Conservation (phyloP, 2,888 invertebrate genomes). For the Germaria angustata region DNA sequence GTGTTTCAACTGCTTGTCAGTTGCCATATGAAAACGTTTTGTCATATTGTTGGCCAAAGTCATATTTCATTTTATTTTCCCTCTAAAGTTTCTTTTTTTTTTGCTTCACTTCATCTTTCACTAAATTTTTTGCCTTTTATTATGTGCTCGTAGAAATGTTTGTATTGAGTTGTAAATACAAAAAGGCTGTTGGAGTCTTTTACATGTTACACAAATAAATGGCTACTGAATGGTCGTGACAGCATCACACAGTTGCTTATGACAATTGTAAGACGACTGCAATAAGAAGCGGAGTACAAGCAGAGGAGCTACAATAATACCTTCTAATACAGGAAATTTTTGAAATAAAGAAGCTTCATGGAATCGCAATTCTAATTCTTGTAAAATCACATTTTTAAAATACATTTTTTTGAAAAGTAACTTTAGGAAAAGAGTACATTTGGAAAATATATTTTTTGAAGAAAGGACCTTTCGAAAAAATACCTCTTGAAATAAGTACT, state of each 20-base stretch:
- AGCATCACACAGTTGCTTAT: conserved; percentile 45
- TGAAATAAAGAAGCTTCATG: no score
- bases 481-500: no score
- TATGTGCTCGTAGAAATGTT: not conserved
- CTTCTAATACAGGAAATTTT: no score
- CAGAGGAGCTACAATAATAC: no score
- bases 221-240: conserved; percentile 49
- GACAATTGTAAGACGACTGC: conserved; percentile 38
- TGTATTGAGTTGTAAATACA: not conserved
- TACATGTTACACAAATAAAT: conserved; percentile 46
- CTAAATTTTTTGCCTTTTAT: no score
- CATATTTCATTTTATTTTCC: conserved; percentile 49
- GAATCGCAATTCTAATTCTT: no score
- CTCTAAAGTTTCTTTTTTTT: conserved; percentile 8
- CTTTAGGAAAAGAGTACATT: no score
- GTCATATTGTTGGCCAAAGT: conserved; percentile 57
- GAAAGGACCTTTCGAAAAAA: no score
- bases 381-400: no score
- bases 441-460: no score
- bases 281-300: no score
- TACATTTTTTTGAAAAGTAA: no score
- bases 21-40: conserved; percentile 60
- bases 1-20: conserved; percentile 26
- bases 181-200: conserved; percentile 7
- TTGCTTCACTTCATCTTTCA: not conserved